Conservation (phyloP, 2,888 invertebrate species). For the Petrophora chlorosata region DNA sequence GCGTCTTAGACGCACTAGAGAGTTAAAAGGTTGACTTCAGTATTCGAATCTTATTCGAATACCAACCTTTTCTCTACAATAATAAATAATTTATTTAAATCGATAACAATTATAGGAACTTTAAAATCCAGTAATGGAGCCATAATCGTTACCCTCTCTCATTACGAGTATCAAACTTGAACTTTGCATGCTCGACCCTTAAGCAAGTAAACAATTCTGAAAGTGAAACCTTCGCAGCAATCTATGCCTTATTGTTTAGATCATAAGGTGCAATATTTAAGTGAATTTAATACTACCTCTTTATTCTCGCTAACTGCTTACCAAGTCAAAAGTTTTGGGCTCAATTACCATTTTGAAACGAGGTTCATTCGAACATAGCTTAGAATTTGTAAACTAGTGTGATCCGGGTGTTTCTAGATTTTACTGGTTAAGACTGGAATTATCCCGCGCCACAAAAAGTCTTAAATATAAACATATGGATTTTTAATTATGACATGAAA, state of each 20-base stretch:
- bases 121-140: conserved; percentile 1
- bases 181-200: conserved; percentile 7
- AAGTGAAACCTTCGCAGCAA: background rate
- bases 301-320: conserved; percentile 6
- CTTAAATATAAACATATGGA: too few species aligned
- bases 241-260: background rate
- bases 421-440: too few species aligned
- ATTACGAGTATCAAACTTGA: conserved; percentile 3
- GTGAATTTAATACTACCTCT: background rate
- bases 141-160: conserved; percentile 2
- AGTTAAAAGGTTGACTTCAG: too few species aligned
- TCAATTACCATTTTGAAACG: conserved; percentile 18
- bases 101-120: background rate
- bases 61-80: too few species aligned
- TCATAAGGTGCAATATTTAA: conserved; percentile 1
- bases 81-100: background rate
- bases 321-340: conserved; percentile 15
- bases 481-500: too few species aligned
- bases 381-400: conserved; percentile 5
- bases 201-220: background rate
- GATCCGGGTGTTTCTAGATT: conserved; percentile 4
- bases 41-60: too few species aligned
- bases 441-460: too few species aligned
- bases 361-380: conserved; percentile 4
- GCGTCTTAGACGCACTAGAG: too few species aligned